Evolutionary conservation across 2,797 vertebrate species (phyloP).

Genomic region (Macroramphosus scolopax): DNA sequence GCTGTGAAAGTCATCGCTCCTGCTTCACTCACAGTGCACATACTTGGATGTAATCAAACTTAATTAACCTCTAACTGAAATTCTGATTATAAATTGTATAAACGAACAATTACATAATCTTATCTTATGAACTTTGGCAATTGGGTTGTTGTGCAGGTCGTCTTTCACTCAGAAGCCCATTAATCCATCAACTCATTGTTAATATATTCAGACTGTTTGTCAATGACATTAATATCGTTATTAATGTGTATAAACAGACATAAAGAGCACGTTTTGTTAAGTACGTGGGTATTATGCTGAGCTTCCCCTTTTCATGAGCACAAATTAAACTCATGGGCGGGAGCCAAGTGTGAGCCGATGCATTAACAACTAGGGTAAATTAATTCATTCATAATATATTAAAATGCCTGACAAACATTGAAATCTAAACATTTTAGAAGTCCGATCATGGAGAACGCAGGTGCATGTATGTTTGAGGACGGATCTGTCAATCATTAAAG

Average conservation of each 20-base stretch:
- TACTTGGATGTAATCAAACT: neutral
- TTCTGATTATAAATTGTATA: neutral
- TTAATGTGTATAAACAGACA: too few species aligned
- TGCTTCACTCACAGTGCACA: neutral
- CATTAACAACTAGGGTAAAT: constrained; percentile 3
- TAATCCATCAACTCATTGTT: neutral
- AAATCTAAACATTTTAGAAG: too few species aligned
- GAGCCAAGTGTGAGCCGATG: constrained; percentile 37
- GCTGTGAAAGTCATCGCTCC: neutral
- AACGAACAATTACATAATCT: too few species aligned
- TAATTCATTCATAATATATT: constrained; percentile 5
- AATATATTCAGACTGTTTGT: too few species aligned
- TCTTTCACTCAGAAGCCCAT: neutral
- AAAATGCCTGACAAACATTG: too few species aligned
- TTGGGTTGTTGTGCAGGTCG: neutral
- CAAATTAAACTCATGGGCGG: constrained; percentile 32
- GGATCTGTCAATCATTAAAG: neutral
- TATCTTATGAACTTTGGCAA: neutral
- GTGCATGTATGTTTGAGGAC: neutral
- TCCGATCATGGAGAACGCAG: neutral
- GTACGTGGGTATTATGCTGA: neutral
- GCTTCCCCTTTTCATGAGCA: constrained; percentile 45
- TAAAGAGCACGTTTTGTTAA: constrained; percentile 10
- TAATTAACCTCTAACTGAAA: constrained; percentile 1
- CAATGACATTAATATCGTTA: too few species aligned